A percentile compares a stretch with the other conserved stretches of the same genome.
Conservation (phyloP, 2,113 vertebrate genomes). For the Bambusicola thoracicus region DNA sequence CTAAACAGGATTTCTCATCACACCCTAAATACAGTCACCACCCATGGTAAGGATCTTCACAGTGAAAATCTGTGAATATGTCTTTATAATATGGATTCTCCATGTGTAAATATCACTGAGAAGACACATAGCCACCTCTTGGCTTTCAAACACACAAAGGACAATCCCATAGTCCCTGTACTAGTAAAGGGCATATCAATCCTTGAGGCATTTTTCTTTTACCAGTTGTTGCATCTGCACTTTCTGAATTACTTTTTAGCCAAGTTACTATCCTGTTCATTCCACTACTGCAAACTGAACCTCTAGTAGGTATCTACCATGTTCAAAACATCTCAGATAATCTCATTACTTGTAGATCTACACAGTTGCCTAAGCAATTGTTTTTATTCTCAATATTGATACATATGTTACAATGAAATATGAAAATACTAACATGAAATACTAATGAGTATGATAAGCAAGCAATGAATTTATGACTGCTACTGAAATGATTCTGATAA, state of each 20-base stretch:
- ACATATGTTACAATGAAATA: not conserved
- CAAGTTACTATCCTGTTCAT: not conserved
- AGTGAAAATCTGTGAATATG: not conserved
- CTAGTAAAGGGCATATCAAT: not conserved
- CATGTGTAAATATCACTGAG: not conserved
- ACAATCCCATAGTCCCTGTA: no score
- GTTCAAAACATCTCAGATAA: not conserved
- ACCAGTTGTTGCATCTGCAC: not conserved
- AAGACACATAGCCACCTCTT: not conserved
- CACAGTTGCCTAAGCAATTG: not conserved
- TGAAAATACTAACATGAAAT: not conserved
- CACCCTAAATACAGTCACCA: not conserved
- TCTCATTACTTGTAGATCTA: not conserved
- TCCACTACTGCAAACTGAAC: not conserved
- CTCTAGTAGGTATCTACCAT: not conserved
- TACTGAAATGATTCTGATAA: not conserved
- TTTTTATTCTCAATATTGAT: not conserved
- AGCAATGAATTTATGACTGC: not conserved
- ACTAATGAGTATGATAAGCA: not conserved
- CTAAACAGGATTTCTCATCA: not conserved
- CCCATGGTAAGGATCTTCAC: not conserved
- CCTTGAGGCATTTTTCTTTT: not conserved
- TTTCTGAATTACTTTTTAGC: not conserved
- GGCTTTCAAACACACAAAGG: not conserved
- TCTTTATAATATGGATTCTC: not conserved